phyloP scores from a whole-genome alignment of 1,140 invertebrate genomes.

The Cataglyphis hispanica region DNA sequence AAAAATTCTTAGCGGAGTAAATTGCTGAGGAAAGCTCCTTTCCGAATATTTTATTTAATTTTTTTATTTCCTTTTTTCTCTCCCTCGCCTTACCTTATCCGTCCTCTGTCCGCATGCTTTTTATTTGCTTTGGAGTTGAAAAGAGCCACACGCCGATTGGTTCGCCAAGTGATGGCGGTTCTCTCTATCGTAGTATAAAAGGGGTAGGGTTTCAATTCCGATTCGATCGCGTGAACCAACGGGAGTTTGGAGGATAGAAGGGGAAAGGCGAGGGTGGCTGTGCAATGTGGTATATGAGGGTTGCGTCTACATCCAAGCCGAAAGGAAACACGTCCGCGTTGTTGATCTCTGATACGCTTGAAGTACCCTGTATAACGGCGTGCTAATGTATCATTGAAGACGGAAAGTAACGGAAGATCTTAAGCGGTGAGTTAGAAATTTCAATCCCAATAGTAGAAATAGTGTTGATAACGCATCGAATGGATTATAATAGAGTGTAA shows the following conservation, averaged over 20 bases:
- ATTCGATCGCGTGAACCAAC: conserved; percentile 48
- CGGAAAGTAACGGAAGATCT: not conserved
- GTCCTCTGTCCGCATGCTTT: conserved; percentile 40
- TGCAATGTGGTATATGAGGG: conserved; percentile 47
- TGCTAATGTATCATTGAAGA: conserved; percentile 12
- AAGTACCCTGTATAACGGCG: conserved; percentile 2
- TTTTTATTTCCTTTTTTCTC: not conserved
- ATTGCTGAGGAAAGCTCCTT: conserved; percentile 56
- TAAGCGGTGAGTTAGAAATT: conserved; percentile 23
- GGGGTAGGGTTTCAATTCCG: conserved; percentile 64
- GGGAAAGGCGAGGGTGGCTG: not conserved
- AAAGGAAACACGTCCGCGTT: conserved; percentile 43
- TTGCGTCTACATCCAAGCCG: conserved; percentile 29
- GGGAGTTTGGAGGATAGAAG: not conserved
- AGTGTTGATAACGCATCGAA: not conserved
- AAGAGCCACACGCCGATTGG: conserved; percentile 64
- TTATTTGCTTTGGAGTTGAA: conserved; percentile 56
- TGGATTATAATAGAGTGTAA: not conserved
- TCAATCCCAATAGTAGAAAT: not conserved
- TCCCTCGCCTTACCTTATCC: conserved; percentile 18
- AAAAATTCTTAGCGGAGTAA: conserved; percentile 42
- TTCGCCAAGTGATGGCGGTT: conserved; percentile 48
- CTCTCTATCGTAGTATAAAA: conserved; percentile 57
- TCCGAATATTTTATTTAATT: conserved; percentile 48
- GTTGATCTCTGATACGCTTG: conserved; percentile 41